These are phyloP conservation scores for Ommatoiulus sabulosus DNA, from an alignment of 2,888 invertebrate genomes.

Conservation along the genomic window DNA sequence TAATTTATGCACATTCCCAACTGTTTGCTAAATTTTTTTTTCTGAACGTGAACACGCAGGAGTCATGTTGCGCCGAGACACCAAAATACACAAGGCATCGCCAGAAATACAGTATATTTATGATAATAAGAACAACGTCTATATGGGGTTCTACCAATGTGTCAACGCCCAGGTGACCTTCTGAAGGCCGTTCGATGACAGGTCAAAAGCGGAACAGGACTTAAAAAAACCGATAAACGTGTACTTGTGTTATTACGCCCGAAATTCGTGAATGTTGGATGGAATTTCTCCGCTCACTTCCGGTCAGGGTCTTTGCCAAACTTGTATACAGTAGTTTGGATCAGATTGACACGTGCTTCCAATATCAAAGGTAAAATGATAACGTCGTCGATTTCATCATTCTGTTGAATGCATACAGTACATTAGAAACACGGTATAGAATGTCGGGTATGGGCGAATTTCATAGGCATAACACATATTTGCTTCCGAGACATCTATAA, in stretches of 20 bases:
- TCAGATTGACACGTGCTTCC: too few species aligned
- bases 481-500: too few species aligned
- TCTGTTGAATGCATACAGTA: too few species aligned
- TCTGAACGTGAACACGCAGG: not conserved
- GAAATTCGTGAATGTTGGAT: not conserved
- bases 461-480: too few species aligned
- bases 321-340: too few species aligned
- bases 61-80: constrained; percentile 4
- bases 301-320: not conserved
- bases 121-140: not conserved
- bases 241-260: not conserved
- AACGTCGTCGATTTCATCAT: too few species aligned
- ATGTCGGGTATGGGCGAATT: too few species aligned
- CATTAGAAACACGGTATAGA: too few species aligned
- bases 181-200: constrained; percentile 54
- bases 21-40: constrained; percentile 21
- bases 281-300: not conserved
- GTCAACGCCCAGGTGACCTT: constrained; percentile 56
- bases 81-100: constrained; percentile 6
- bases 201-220: not conserved
- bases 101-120: constrained; percentile 40
- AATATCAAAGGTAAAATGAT: too few species aligned
- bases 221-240: not conserved
- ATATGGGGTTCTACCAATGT: constrained; percentile 16
- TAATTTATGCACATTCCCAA: constrained; percentile 39